Evolutionary conservation across 2,888 invertebrate species (phyloP), one percentile per base, ranked within the genome.

Genomic region (Machimus rusticus): DNA sequence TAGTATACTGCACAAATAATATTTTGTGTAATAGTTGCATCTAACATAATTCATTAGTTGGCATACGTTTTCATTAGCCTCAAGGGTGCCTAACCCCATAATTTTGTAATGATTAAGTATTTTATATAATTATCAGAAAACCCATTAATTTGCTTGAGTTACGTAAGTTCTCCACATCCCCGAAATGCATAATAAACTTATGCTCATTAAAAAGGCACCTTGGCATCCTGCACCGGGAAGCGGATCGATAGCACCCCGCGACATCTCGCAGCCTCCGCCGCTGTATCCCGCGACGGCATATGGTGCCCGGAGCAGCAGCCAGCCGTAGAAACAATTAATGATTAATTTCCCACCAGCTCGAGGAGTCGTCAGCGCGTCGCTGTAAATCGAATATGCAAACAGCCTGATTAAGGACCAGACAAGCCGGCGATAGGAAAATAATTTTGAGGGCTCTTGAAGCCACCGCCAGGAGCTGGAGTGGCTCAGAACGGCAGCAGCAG

Each of bases 391-490:
- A 81, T 81, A 81, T 55, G 55, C 51, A 81, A 81, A 81, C 34
- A 81, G 19, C 55, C 57, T 37, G 55, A 57, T 57, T 82, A 82
- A 82, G 37, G 19, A 23, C 55, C 82, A 66, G 37, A 82, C 57
- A 57, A 82, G 16, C 82, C 57, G 37, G 51, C 66, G 82, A 57
- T 57, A 82, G 82, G 57, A 82, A 82, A 82, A 55, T 82, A 57
- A 82, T 82, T 82, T 57, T 3, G 82, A 82, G 82, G 31, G 82
- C 82, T 37, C 57, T 57, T 51, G 19, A 66, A 82, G 82, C 34
- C 82, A 57, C 79, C 37, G 19, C 43, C 43, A 66, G 66, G 66
- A 66, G 12, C 9, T 66, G 28, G 66, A 28, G 66, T 23, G 23
- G 12, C 51, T 16, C 66, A 5, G 23, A 66, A 28, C 23, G 23